A percentile compares a stretch with the other conserved stretches of the same genome.
Evolutionary conservation across 2,797 vertebrate species (phyloP).

Genomic region (Megaceryle alcyon): DNA sequence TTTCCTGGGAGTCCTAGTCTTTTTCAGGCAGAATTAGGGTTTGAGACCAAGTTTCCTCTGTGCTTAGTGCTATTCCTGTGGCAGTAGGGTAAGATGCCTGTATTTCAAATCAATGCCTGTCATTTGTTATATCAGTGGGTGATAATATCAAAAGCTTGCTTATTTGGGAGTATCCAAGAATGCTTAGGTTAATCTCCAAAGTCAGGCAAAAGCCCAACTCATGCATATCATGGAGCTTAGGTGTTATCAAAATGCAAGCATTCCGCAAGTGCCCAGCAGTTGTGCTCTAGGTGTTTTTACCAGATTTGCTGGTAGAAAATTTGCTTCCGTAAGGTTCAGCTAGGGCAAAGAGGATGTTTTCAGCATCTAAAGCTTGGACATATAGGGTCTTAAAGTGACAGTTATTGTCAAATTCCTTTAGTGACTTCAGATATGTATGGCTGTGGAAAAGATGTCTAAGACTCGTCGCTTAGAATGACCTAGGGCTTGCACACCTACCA

Average conservation of each 20-base stretch:
- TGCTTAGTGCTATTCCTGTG: neutral
- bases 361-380: neutral
- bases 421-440: neutral
- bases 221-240: no score
- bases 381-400: neutral
- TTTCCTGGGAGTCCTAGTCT: neutral
- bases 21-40: neutral
- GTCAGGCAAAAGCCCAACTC: neutral
- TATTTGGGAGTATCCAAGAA: neutral
- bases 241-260: neutral
- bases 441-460: neutral
- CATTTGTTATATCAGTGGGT: neutral
- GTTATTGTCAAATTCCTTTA: neutral
- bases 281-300: neutral
- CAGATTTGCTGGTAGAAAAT: neutral
- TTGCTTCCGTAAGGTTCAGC: neutral
- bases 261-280: neutral
- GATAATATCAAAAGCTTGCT: neutral
- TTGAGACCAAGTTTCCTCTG: neutral
- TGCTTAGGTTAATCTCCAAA: neutral
- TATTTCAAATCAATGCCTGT: neutral
- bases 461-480: neutral
- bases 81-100: neutral
- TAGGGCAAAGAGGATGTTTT: neutral
- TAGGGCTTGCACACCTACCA: neutral